Conservation (phyloP, 1,140 invertebrate species). For the Anastrepha obliqua region DNA sequence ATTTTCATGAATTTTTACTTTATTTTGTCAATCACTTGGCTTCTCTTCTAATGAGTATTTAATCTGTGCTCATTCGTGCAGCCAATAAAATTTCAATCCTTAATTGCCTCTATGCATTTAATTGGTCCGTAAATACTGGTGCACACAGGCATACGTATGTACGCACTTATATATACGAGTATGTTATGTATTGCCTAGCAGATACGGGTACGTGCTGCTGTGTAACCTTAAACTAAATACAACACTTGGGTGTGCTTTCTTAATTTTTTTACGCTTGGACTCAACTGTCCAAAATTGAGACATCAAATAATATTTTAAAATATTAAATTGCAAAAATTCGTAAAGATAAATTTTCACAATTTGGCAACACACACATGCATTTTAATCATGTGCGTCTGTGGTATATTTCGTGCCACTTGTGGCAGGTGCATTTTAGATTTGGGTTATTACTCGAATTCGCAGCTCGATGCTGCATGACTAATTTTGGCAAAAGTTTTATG, state of each 20-base stretch:
- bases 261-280: conserved; percentile 26
- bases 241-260: conserved; percentile 45
- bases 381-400: neutral
- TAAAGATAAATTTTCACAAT: neutral
- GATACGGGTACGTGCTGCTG: neutral
- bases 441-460: neutral
- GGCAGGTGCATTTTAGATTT: conserved; percentile 38
- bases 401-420: neutral
- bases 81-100: conserved; percentile 39
- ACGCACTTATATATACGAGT: neutral
- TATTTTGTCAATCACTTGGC: conserved; percentile 26
- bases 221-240: neutral
- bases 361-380: neutral
- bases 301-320: conserved; percentile 21
- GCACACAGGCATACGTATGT: neutral
- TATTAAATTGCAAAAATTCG: conserved; percentile 20
- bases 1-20: neutral
- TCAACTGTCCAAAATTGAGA: conserved; percentile 35
- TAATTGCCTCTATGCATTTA: conserved; percentile 25
- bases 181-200: neutral
- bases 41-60: conserved; percentile 43
- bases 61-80: conserved; percentile 41
- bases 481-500: conserved; percentile 25
- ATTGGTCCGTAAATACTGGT: neutral
- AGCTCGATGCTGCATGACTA: neutral